Percentiles rank a stretch among this genome's conserved stretches.
phyloP scores from a whole-genome alignment of 2,888 invertebrate genomes.

The Lasiommata megera region DNA sequence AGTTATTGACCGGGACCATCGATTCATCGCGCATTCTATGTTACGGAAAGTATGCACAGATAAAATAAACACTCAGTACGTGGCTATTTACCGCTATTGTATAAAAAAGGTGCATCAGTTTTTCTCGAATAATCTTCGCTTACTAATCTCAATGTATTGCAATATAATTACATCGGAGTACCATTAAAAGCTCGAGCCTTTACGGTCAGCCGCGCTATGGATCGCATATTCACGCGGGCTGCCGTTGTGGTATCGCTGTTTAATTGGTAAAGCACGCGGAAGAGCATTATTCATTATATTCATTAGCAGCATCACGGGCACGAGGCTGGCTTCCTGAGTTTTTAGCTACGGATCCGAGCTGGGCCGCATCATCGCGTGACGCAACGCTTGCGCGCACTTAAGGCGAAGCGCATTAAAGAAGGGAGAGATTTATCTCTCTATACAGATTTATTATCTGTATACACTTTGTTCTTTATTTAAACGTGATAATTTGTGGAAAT shows the following conservation, averaged over 20 bases:
- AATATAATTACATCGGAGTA: conserved; percentile 35
- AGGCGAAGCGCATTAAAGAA: conserved; percentile 34
- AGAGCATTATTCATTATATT: conserved; percentile 62
- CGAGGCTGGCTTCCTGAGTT: conserved; percentile 61
- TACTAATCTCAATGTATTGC: conserved; percentile 18
- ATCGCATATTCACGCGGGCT: conserved; percentile 27
- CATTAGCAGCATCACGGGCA: conserved; percentile 61
- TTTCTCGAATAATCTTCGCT: conserved; percentile 4
- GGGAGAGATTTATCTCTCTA: too few species aligned
- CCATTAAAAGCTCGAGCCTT: conserved; percentile 47
- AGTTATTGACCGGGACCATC: too few species aligned
- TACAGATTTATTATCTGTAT: too few species aligned
- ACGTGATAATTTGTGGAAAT: too few species aligned
- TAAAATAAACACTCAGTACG: background rate
- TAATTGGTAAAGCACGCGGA: conserved; percentile 67
- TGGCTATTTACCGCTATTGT: background rate
- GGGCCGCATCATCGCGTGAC: conserved; percentile 48
- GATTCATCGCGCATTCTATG: too few species aligned
- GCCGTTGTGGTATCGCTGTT: conserved; percentile 37
- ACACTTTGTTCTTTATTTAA: too few species aligned
- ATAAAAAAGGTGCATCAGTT: background rate
- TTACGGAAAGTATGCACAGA: too few species aligned
- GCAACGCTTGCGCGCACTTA: conserved; percentile 57
- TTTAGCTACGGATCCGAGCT: conserved; percentile 50
- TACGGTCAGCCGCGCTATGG: conserved; percentile 44